A percentile compares a stretch with the other conserved stretches of the same genome.
Evolutionary conservation across 2,797 vertebrate genomes (phyloP).

Genomic region (Xenops minutus): DNA sequence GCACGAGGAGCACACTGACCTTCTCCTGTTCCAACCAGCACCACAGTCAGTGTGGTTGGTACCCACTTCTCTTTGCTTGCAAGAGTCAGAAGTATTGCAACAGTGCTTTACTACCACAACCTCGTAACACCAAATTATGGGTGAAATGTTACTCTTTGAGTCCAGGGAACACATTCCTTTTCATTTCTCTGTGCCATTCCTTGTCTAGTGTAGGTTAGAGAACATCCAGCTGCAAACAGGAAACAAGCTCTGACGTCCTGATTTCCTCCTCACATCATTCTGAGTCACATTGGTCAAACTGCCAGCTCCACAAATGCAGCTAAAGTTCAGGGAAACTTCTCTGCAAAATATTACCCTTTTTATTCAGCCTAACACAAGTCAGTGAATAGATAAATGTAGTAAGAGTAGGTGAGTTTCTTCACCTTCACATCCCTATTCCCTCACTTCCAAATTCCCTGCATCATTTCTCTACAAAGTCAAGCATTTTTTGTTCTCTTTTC

Average conservation of each 20-base stretch:
- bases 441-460: not conserved
- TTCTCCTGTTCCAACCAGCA: not conserved
- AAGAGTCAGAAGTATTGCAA: not conserved
- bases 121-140: not conserved
- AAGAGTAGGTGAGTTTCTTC: not conserved
- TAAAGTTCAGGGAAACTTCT: conserved; percentile 24
- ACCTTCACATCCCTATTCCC: not conserved
- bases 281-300: not conserved
- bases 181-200: not conserved
- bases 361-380: not conserved
- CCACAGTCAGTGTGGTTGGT: not conserved
- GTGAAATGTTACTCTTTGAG: conserved; percentile 38
- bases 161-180: not conserved
- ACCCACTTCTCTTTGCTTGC: not conserved
- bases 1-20: not conserved
- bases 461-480: not conserved
- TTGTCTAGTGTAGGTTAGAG: not conserved
- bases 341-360: not conserved
- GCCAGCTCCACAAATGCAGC: conserved; percentile 16
- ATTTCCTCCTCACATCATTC: not conserved
- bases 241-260: conserved; percentile 29
- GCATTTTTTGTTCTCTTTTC: not conserved
- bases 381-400: not conserved
- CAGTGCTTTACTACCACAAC: not conserved
- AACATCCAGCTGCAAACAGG: conserved; percentile 50